phyloP scores from a whole-genome alignment of 2,797 vertebrate species.

The Etheostoma nigrum region DNA sequence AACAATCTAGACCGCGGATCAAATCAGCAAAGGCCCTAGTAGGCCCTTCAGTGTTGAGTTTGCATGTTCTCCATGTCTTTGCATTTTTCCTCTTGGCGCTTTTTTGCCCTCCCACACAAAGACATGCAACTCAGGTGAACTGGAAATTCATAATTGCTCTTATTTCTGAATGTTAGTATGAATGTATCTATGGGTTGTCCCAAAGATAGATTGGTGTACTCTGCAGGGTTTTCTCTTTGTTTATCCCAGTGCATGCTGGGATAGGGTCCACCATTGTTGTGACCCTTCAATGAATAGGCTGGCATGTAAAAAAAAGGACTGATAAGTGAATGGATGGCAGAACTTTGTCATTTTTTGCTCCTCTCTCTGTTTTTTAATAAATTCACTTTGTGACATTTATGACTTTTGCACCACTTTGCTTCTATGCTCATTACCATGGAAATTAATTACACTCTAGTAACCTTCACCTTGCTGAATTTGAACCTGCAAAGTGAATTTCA shows the following conservation, averaged over 20 bases:
- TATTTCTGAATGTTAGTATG: constrained; percentile 1
- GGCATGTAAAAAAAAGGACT: background rate
- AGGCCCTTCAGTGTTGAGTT: too few relatives aligned
- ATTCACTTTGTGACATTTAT: constrained; percentile 45
- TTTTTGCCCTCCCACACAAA: background rate
- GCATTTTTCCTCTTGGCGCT: background rate
- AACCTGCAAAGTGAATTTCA: constrained; percentile 36
- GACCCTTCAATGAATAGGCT: background rate
- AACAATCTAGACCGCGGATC: too few relatives aligned
- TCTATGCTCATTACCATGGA: constrained; percentile 35
- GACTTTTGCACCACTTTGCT: constrained; percentile 43
- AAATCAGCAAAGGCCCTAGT: too few relatives aligned
- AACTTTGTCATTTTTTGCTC: background rate
- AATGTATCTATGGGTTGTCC: background rate
- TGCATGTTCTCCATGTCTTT: background rate
- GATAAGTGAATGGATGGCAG: background rate
- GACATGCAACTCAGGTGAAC: background rate
- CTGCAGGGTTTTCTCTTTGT: background rate
- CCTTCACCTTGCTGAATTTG: constrained; percentile 39
- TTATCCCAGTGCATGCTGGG: constrained; percentile 4
- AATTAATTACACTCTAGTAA: constrained; percentile 55
- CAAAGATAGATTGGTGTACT: background rate
- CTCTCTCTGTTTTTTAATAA: constrained; percentile 35
- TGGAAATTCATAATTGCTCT: background rate
- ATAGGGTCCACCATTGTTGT: background rate